These are phyloP conservation scores for Enteromius thamalakanensis DNA, from an alignment of 2,797 vertebrate genomes.

Conservation along the genomic window DNA sequence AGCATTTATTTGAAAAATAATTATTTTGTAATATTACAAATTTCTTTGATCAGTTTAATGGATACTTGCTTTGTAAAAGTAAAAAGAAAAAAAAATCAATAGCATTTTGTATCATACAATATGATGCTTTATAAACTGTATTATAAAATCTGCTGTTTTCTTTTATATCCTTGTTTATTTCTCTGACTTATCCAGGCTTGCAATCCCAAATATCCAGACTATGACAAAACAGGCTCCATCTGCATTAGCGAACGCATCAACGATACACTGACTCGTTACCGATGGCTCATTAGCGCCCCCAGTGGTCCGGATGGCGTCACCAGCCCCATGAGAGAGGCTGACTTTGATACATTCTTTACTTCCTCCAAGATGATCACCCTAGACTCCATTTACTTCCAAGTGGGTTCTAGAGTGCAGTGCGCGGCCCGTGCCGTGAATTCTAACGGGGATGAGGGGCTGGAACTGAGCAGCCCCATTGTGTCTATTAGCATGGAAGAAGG, in stretches of 20 bases:
- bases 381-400: slow-evolving; percentile 94
- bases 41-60: neutral
- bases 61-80: neutral
- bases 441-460: slow-evolving; percentile 86
- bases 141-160: neutral
- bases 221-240: slow-evolving; percentile 89
- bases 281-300: slow-evolving; percentile 91
- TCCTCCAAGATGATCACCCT: slow-evolving; percentile 91
- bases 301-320: slow-evolving; percentile 86
- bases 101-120: neutral
- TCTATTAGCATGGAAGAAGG: slow-evolving; percentile 85
- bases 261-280: slow-evolving; percentile 87
- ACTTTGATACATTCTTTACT: slow-evolving; percentile 95
- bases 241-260: slow-evolving; percentile 91
- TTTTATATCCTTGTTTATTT: neutral
- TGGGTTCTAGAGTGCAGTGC: slow-evolving; percentile 90
- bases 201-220: slow-evolving; percentile 89
- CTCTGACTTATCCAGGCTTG: slow-evolving; percentile 81
- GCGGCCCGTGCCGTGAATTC: slow-evolving; percentile 88
- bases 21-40: neutral
- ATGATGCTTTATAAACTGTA: neutral
- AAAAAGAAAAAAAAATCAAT: neutral
- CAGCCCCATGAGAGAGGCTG: slow-evolving; percentile 90
- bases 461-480: slow-evolving; percentile 85
- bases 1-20: neutral